Evolutionary conservation across 2,113 vertebrate species (phyloP), one percentile per base, ranked within the genome.

Genomic region (Dipodomys ordii): DNA sequence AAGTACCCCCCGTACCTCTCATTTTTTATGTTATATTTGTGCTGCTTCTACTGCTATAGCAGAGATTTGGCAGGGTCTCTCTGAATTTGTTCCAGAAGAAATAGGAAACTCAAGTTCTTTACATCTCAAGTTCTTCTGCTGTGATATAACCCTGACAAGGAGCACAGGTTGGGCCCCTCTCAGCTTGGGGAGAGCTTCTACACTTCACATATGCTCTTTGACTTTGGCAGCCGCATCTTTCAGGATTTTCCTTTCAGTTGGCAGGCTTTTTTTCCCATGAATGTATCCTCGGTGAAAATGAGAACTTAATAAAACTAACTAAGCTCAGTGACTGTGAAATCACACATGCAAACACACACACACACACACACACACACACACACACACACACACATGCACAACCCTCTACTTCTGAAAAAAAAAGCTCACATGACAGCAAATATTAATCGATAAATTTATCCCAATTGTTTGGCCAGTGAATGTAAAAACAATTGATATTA

Each of bases 241-340:
- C 64, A 96, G 79, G 73, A 82, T 91, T 94, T 96, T 95, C 81
- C 69, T 85, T 92, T 84, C 76, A 20, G 46, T 83, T 90, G 74
- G 69, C 81, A 94, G 22, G 7, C 39, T 94, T 92, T 92, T 84
- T 32, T 90, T 87, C 30, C 79, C 60, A 91, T 73, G n/a, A 94
- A 46, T 84, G 44, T 94, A 81, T 87, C 67, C 68, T 90, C 83
- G 62, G 82, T 65, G 64, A 87, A 96, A 94, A 92, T 92, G 81
- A 93, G 53, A 91, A 95, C 78, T 82, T 96, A 95, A 93, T 93
- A 87, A 91, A 97, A 78, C 27, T 57, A 57, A 32, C 88, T 93
- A 89, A 84, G 15, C 23, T 93, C 68, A 92, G 68, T 60, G 46
- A 83, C 71, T 87, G 11, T 18, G 83, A 87, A 94, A 89, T 83